Conservation (phyloP, 2,113 vertebrate species). For the Mesembrinibis cayennensis region DNA sequence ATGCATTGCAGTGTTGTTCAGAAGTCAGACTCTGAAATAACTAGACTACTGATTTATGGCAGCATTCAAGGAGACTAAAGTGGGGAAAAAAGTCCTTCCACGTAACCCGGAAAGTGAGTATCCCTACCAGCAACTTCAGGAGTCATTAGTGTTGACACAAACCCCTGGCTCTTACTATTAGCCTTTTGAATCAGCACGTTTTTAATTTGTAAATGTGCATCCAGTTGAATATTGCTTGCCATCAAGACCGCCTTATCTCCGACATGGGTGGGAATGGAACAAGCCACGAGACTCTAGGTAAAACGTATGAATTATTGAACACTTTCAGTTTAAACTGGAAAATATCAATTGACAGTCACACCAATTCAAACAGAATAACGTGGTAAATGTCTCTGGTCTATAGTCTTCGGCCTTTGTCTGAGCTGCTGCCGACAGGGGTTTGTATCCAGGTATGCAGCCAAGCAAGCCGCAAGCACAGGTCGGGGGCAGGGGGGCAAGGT, state of each 20-base stretch:
- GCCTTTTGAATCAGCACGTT: background rate
- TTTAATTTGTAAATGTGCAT: background rate
- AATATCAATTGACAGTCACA: background rate
- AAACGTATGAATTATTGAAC: constrained; percentile 16
- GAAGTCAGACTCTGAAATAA: background rate
- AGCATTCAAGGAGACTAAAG: background rate
- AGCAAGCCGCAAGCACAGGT: fast-evolving
- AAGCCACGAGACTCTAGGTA: background rate
- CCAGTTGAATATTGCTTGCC: background rate
- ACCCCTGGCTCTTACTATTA: background rate
- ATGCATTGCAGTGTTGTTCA: background rate
- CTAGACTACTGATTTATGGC: background rate
- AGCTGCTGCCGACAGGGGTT: background rate
- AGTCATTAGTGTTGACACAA: background rate
- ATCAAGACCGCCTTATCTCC: background rate
- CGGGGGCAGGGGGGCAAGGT: background rate
- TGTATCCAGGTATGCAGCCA: background rate
- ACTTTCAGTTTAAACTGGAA: background rate
- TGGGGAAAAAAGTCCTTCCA: background rate
- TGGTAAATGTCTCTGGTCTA: background rate
- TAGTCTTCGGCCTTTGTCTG: background rate
- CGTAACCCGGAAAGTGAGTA: background rate
- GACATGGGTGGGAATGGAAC: background rate
- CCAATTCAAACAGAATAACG: background rate
- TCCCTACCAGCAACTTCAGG: background rate